These are phyloP conservation scores for Chironomus tentans DNA, from an alignment of 2,888 invertebrate species.

Conservation along the genomic window DNA sequence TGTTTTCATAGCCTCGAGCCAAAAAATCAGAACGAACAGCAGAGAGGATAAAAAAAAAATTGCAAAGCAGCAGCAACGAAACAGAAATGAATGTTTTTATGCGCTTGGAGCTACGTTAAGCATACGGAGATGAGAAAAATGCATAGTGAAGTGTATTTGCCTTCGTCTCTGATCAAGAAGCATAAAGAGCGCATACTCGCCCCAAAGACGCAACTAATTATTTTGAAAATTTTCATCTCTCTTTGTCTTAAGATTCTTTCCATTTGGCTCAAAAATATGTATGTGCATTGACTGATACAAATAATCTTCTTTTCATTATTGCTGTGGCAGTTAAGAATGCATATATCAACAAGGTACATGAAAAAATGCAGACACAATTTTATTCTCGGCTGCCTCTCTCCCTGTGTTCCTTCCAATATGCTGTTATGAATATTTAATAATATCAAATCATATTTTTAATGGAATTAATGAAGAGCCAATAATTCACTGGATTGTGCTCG, in stretches of 20 bases:
- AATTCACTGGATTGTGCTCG: too few species aligned
- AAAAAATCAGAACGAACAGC: background rate
- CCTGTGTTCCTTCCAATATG: too few species aligned
- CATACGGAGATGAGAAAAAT: conserved; percentile 14
- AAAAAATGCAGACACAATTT: background rate
- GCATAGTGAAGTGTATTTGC: conserved; percentile 7
- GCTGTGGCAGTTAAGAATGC: background rate
- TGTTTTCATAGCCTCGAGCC: conserved; percentile 26
- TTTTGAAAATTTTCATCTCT: background rate
- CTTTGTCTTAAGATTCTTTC: background rate
- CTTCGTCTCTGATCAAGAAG: background rate
- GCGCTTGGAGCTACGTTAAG: conserved; percentile 19
- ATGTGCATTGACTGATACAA: background rate
- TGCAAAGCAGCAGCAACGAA: background rate
- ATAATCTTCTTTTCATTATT: background rate
- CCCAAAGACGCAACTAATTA: conserved; percentile 13
- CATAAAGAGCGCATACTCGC: background rate
- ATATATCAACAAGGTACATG: background rate
- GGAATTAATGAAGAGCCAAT: too few species aligned
- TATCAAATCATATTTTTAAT: too few species aligned
- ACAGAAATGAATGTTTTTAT: background rate
- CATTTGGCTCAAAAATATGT: background rate
- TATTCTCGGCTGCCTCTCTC: background rate
- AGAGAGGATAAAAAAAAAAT: background rate
- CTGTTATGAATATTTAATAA: too few species aligned